These are phyloP conservation scores for Digitonthophagus gazella DNA, from an alignment of 2,888 invertebrate genomes.

Conservation along the genomic window DNA sequence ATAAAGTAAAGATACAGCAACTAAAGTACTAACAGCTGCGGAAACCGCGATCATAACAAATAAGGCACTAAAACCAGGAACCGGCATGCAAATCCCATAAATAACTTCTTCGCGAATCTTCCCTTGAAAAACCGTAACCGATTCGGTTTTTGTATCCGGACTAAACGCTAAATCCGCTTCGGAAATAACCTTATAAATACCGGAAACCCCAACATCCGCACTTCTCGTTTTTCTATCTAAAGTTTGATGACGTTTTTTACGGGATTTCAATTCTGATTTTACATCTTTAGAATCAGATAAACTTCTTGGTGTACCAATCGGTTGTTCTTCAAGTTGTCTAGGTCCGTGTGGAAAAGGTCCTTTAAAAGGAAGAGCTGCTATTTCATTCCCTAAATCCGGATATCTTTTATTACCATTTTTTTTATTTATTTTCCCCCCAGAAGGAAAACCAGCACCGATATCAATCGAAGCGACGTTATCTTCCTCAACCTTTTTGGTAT, in stretches of 20 bases:
- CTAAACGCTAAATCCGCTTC: slow-evolving; percentile 89
- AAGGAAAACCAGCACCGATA: slow-evolving; percentile 50
- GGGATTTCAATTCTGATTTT: slow-evolving; percentile 8
- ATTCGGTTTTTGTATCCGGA: slow-evolving; percentile 74
- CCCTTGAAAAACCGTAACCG: slow-evolving; percentile 85
- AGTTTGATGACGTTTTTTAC: slow-evolving; percentile 62
- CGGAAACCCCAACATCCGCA: slow-evolving; percentile 86
- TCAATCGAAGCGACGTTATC: slow-evolving; percentile 57
- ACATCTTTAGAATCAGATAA: slow-evolving; percentile 41
- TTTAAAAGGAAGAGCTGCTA: slow-evolving; percentile 26
- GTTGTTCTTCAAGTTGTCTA: slow-evolving; percentile 62
- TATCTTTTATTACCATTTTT: slow-evolving; percentile 2
- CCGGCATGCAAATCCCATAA: slow-evolving; percentile 88
- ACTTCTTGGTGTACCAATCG: slow-evolving; percentile 57
- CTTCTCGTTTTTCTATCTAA: slow-evolving; percentile 74
- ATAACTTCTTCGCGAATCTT: slow-evolving; percentile 86
- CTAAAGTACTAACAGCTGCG: slow-evolving; percentile 81
- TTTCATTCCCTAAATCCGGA: slow-evolving; percentile 13
- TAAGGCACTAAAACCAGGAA: slow-evolving; percentile 83
- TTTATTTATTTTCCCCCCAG: slow-evolving; percentile 27
- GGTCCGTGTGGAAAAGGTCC: slow-evolving; percentile 75
- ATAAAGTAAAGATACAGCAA: slow-evolving; percentile 80
- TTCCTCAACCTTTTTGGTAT: slow-evolving; percentile 48
- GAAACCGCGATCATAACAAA: slow-evolving; percentile 86
- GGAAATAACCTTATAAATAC: slow-evolving; percentile 84